These are phyloP conservation scores for Stenoptilia bipunctidactyla DNA, from an alignment of 2,888 invertebrate species.

Conservation along the genomic window DNA sequence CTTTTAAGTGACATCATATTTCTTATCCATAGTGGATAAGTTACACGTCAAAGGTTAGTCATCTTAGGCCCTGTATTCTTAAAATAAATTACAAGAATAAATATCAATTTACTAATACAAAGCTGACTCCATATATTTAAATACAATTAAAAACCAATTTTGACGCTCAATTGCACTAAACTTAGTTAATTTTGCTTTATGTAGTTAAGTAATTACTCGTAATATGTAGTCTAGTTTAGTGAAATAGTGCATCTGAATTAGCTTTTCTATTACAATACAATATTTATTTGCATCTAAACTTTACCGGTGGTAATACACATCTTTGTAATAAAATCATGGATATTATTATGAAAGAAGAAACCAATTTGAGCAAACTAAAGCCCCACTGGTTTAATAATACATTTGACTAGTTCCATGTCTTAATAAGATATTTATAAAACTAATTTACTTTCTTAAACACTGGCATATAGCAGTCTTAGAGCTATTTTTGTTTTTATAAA, in stretches of 20 bases:
- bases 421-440: conserved; percentile 41
- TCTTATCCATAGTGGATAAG: conserved; percentile 9
- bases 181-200: no score
- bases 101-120: neutral
- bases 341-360: conserved; percentile 6
- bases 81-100: conserved; percentile 9
- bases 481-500: conserved; percentile 15
- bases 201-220: no score
- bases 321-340: no score
- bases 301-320: neutral
- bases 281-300: conserved; percentile 1
- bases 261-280: no score
- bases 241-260: no score
- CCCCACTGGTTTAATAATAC: conserved; percentile 34
- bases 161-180: no score
- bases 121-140: conserved; percentile 3
- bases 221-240: no score
- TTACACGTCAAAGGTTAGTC: neutral
- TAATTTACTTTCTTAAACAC: conserved; percentile 49
- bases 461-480: conserved; percentile 60
- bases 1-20: conserved; percentile 7
- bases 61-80: conserved; percentile 3
- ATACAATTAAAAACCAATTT: no score
- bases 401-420: conserved; percentile 62
- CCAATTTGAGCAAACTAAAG: conserved; percentile 43